Evolutionary conservation across 1,140 invertebrate species (phyloP).

Genomic region (Hylyphantes graminicola): DNA sequence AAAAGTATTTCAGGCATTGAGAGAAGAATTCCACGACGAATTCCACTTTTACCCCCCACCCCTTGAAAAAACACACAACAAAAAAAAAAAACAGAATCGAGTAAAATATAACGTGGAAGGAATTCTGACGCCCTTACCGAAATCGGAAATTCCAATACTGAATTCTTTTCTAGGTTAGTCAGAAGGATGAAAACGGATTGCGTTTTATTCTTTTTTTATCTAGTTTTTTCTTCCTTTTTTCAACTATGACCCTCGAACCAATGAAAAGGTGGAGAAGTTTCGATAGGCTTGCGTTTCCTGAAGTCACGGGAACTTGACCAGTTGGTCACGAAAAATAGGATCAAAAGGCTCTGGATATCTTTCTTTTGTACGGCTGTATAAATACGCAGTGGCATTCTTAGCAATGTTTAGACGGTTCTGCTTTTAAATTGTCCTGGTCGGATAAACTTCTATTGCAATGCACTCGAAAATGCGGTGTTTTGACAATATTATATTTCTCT

Average conservation of each 20-base stretch:
- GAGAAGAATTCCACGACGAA: constrained; percentile 8
- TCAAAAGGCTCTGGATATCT: constrained; percentile 10
- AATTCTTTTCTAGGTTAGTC: constrained; percentile 29
- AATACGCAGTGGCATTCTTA: constrained; percentile 10
- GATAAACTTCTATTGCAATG: not conserved
- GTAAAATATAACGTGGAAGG: constrained; percentile 31
- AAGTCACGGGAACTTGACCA: constrained; percentile 51
- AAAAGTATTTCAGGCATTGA: constrained; percentile 2
- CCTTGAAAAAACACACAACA: not conserved
- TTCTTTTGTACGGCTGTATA: too few species aligned
- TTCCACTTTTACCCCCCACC: not conserved
- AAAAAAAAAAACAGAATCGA: constrained; percentile 6
- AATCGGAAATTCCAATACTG: constrained; percentile 53
- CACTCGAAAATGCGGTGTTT: too few species aligned
- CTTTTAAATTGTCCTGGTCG: constrained; percentile 28
- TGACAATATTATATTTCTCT: not conserved
- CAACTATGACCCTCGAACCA: constrained; percentile 20
- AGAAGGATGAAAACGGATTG: constrained; percentile 41
- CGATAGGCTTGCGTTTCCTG: constrained; percentile 37
- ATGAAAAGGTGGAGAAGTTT: constrained; percentile 40
- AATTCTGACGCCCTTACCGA: constrained; percentile 35
- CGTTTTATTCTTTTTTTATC: not conserved
- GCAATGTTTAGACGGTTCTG: constrained; percentile 34
- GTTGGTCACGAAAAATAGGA: constrained; percentile 40
- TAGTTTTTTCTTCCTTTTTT: not conserved